Percentiles rank a stretch among this genome's conserved stretches.
phyloP scores from a whole-genome alignment of 2,888 invertebrate genomes.

The Melinaea marsaeus region DNA sequence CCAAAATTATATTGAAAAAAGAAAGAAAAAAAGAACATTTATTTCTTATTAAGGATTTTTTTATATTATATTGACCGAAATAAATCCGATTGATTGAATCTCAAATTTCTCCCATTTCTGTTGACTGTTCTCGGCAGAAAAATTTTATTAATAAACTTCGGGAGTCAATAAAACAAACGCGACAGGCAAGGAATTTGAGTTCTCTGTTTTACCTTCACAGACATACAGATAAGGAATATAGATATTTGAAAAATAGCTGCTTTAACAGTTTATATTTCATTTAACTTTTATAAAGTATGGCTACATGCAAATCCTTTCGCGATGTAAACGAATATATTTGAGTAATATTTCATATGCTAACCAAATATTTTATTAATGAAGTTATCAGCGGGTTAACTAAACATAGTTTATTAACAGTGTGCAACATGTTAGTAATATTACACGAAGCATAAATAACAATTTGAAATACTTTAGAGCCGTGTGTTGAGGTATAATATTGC shows the following conservation, averaged over 20 bases:
- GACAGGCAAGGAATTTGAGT: slow-evolving; percentile 57
- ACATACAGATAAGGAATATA: slow-evolving; percentile 37
- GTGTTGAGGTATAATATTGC: slow-evolving; percentile 51
- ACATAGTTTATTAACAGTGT: too few species aligned
- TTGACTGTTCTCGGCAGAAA: slow-evolving; percentile 43
- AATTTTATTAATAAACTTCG: slow-evolving; percentile 67
- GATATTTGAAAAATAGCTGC: background rate
- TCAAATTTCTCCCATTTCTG: slow-evolving; percentile 1
- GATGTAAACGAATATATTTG: too few species aligned
- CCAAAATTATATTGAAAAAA: background rate
- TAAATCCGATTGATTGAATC: slow-evolving; percentile 6
- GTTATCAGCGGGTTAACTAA: too few species aligned
- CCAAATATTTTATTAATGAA: too few species aligned
- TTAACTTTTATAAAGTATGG: too few species aligned
- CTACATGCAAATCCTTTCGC: too few species aligned
- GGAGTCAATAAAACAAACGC: slow-evolving; percentile 68
- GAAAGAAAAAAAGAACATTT: background rate
- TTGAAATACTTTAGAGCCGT: slow-evolving; percentile 32
- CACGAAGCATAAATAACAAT: background rate
- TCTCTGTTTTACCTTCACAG: slow-evolving; percentile 40
- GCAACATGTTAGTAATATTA: too few species aligned
- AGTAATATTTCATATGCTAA: too few species aligned
- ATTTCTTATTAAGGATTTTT: background rate
- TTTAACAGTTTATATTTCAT: too few species aligned
- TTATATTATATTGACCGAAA: background rate